Evolutionary conservation across 1,140 invertebrate genomes (phyloP).

Genomic region (Penaeus japonicus): DNA sequence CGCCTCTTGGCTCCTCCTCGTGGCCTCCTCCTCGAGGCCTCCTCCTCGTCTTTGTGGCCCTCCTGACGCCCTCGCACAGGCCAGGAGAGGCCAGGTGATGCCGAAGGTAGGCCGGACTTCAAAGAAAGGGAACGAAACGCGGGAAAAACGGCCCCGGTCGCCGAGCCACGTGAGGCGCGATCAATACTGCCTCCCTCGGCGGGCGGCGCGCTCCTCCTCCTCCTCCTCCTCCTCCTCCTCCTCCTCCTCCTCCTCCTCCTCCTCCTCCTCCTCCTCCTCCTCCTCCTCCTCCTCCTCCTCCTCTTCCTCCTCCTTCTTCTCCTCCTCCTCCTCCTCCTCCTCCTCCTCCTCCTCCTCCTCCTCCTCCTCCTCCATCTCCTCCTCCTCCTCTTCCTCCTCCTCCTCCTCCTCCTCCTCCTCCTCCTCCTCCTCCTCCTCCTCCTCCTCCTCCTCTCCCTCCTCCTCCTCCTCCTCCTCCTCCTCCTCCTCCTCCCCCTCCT

Average conservation of each 20-base stretch:
- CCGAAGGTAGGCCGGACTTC: neutral
- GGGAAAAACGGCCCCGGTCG: slow-evolving; percentile 18
- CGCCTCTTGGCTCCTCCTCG: neutral
- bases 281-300: neutral
- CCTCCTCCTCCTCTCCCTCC: neutral
- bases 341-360: neutral
- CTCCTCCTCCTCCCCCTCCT: neutral
- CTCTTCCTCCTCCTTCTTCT: neutral
- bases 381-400: neutral
- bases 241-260: neutral
- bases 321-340: neutral
- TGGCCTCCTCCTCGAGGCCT: neutral
- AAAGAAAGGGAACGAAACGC: slow-evolving; percentile 35
- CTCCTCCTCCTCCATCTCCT: neutral
- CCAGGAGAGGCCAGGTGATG: too few relatives aligned
- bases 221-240: neutral
- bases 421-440: neutral
- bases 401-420: neutral
- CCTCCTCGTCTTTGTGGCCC: neutral
- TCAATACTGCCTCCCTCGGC: slow-evolving; percentile 24
- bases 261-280: neutral
- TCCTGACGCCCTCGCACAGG: too few relatives aligned
- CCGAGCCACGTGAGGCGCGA: slow-evolving; percentile 26
- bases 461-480: neutral
- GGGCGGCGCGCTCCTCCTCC: neutral